These are phyloP conservation scores for Phylloscopus trochilus DNA, from an alignment of 2,113 vertebrate species.

Conservation along the genomic window DNA sequence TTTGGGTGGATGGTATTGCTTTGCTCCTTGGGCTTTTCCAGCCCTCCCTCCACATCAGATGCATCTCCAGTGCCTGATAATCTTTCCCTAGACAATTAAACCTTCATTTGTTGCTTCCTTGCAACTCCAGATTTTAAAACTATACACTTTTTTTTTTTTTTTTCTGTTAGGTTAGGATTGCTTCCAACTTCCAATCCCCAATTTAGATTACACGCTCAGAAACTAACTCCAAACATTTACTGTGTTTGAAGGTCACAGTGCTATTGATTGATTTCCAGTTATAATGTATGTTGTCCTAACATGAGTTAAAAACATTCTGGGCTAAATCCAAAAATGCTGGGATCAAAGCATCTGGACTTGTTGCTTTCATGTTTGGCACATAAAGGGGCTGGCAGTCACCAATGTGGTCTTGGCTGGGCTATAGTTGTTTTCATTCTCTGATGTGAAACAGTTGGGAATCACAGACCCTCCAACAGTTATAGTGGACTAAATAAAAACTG, in stretches of 20 bases:
- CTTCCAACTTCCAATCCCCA: conserved; percentile 80
- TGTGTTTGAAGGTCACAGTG: conserved; percentile 79
- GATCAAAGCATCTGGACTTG: conserved; percentile 85
- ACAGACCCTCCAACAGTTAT: conserved; percentile 78
- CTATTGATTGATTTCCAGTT: conserved; percentile 87
- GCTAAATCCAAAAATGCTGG: conserved; percentile 79
- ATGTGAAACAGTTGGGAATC: conserved; percentile 87
- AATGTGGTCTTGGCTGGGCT: conserved; percentile 83
- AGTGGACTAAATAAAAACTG: conserved; percentile 86
- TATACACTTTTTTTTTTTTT: conserved; percentile 52
- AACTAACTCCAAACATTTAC: conserved; percentile 82
- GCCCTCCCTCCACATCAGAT: conserved; percentile 33
- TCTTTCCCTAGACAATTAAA: conserved; percentile 65
- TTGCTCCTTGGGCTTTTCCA: neutral
- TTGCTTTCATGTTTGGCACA: conserved; percentile 87
- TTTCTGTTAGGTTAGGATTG: conserved; percentile 72
- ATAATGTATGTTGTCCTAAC: conserved; percentile 85
- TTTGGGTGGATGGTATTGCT: neutral
- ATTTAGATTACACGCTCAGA: conserved; percentile 80
- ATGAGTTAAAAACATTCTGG: conserved; percentile 78
- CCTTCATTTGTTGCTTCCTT: conserved; percentile 76
- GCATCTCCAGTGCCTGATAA: conserved; percentile 20
- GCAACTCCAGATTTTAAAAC: conserved; percentile 72
- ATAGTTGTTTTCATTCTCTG: conserved; percentile 82
- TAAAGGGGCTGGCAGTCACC: conserved; percentile 84